Conservation (phyloP, 2,113 vertebrate genomes). For the Casuarius casuarius region DNA sequence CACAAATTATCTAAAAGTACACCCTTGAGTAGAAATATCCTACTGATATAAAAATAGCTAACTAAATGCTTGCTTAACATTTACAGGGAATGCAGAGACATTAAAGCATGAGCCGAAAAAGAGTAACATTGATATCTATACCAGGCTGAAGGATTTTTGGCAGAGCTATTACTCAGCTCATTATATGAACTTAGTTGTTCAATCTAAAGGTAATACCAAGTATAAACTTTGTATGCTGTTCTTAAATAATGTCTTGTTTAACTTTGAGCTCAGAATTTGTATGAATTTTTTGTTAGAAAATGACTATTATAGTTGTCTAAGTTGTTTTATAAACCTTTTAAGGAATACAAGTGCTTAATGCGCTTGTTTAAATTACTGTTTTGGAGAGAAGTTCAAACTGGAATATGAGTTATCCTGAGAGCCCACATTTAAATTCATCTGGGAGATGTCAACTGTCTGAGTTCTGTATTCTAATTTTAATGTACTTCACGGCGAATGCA, state of each 20-base stretch:
- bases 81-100: constrained; percentile 86
- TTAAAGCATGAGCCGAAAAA: constrained; percentile 84
- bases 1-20: neutral
- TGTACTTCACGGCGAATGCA: neutral
- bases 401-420: neutral
- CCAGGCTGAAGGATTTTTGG: constrained; percentile 83
- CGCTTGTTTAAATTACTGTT: neutral
- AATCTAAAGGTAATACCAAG: constrained; percentile 82
- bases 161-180: constrained; percentile 83
- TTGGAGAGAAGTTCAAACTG: neutral
- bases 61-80: neutral
- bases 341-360: neutral
- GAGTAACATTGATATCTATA: constrained; percentile 84
- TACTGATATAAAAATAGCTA: neutral
- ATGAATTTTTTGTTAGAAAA: neutral
- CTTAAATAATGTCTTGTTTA: neutral
- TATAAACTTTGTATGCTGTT: neutral
- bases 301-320: neutral
- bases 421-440: neutral
- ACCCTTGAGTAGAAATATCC: neutral
- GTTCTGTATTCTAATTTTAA: neutral
- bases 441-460: neutral
- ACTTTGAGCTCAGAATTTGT: neutral
- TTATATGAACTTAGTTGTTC: constrained; percentile 87
- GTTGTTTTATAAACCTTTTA: neutral